A percentile compares a stretch with the other conserved stretches of the same genome.
Evolutionary conservation across 2,888 invertebrate species (phyloP).

Genomic region (Drymonia ruficornis): DNA sequence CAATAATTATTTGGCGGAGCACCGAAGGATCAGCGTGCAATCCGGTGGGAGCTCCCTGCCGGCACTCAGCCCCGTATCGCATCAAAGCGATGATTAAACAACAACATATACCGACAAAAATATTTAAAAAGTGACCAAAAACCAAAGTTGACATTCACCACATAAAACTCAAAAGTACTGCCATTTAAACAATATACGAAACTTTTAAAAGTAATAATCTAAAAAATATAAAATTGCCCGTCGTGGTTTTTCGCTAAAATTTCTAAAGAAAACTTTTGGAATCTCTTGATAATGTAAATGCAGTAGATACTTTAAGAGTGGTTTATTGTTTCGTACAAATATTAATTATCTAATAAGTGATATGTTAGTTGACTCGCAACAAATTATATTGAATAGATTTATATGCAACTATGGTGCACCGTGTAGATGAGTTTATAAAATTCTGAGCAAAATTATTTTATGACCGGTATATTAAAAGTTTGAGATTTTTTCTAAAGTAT

Average conservation of each 20-base stretch:
- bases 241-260: slow-evolving; percentile 35
- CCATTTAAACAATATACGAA: slow-evolving; percentile 49
- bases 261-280: slow-evolving; percentile 28
- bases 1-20: slow-evolving; percentile 86
- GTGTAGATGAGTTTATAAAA: slow-evolving; percentile 66
- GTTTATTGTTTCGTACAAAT: slow-evolving; percentile 56
- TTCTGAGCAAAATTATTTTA: slow-evolving; percentile 49
- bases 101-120: slow-evolving; percentile 19
- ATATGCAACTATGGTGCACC: slow-evolving; percentile 75
- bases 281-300: slow-evolving; percentile 58
- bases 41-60: slow-evolving; percentile 81
- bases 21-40: slow-evolving; percentile 85
- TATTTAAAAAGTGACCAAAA: slow-evolving; percentile 2
- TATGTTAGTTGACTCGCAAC: slow-evolving; percentile 55
- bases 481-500: slow-evolving; percentile 31
- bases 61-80: slow-evolving; percentile 81
- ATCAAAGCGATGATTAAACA: slow-evolving; percentile 81
- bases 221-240: slow-evolving; percentile 24
- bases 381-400: slow-evolving; percentile 68
- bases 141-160: slow-evolving; percentile 28
- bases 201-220: slow-evolving; percentile 30
- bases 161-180: slow-evolving; percentile 45
- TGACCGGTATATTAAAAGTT: slow-evolving; percentile 35
- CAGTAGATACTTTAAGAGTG: slow-evolving; percentile 59
- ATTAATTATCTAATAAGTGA: slow-evolving; percentile 37